Base-by-base conservation (phyloP, 2,888 invertebrate species). In the Yponomeuta evonymella region DNA sequence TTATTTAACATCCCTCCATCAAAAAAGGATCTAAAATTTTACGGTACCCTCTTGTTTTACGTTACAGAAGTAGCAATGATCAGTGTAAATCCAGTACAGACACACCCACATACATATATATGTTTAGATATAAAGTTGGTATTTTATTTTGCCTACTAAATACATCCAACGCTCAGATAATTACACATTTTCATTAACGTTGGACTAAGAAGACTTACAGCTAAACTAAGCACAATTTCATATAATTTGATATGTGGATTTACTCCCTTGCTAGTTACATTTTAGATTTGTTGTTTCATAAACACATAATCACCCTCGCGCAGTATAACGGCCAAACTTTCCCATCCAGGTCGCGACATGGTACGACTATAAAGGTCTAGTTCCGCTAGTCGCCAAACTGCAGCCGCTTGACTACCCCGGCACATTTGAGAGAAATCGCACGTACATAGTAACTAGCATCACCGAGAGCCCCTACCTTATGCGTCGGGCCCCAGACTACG, bases 381-480 rank as follows among this genome's bases (percentile, higher is more conserved):
- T 94, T 72, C 94, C 96, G 0, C 93, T 96, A 65, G 94, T 95
- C 2, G 95, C 95, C 3, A 97, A 96, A 84, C 95, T 95, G 79
- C 93, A 94, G 48, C 92, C 96, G 73, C 83, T 95, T 70, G 94
- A 94, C 76, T 93, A 94, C 0, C 93, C 94, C 58, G 91, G 94
- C 6, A 94, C 94, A 75, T 95, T 96, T 77, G 95, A 96, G 78
- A 94, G 95, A 76, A 97, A 97, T 86, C 95, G 95, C 81, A 97
- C 97, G 0, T 98, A 97, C 82, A 94, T 97, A 75, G 96, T 98
- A 36, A 96, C 97, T 23, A 97, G 97, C 15, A 95, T 97, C 75
- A 93, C 96, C 82, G 97, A 98, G 83, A 95, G 97, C 74, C 98
- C 98, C 0, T 98, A 97, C 81, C 95, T 97, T 74, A 97, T 96